A percentile compares a stretch with the other conserved stretches of the same genome.
These are phyloP conservation scores for Urocyon cinereoargenteus DNA, from an alignment of 2,797 vertebrate genomes.

Conservation along the genomic window DNA sequence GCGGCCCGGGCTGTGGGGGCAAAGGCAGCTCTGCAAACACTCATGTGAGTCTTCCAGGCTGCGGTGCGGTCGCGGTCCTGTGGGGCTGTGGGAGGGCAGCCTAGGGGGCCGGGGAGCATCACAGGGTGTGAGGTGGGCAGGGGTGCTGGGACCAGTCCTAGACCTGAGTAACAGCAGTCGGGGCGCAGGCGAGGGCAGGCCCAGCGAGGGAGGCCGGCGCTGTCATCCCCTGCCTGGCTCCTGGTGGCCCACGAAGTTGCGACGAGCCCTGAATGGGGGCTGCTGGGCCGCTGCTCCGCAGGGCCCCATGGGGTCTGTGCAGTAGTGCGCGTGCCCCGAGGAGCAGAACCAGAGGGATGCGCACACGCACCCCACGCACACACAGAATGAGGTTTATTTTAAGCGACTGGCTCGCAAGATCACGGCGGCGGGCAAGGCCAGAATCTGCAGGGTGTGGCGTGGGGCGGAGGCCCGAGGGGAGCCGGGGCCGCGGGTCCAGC, in stretches of 20 bases:
- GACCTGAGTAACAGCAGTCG: too few relatives aligned
- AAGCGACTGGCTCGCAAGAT: accelerated
- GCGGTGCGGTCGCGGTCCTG: too few relatives aligned
- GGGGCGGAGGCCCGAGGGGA: too few relatives aligned
- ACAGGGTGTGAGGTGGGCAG: accelerated
- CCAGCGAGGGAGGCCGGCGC: accelerated
- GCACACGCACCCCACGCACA: accelerated
- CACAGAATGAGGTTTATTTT: not conserved
- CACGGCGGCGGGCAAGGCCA: not conserved
- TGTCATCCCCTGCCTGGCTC: too few relatives aligned
- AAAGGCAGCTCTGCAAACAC: accelerated
- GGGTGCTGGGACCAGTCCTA: too few relatives aligned
- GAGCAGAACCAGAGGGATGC: accelerated
- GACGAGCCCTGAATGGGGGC: not conserved
- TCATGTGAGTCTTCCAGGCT: not conserved
- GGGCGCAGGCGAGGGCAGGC: not conserved
- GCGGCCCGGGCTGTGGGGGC: accelerated
- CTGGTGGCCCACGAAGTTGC: accelerated
- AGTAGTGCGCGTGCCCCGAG: not conserved
- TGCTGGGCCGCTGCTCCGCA: accelerated
- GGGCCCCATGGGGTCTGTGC: accelerated
- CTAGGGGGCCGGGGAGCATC: not conserved
- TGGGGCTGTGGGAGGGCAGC: accelerated
- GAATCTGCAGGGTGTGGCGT: accelerated
- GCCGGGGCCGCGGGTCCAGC: accelerated